A percentile compares a stretch with the other conserved stretches of the same genome.
Evolutionary conservation across 2,888 invertebrate species (phyloP).

Genomic region (Hemicrepidius hirtus): DNA sequence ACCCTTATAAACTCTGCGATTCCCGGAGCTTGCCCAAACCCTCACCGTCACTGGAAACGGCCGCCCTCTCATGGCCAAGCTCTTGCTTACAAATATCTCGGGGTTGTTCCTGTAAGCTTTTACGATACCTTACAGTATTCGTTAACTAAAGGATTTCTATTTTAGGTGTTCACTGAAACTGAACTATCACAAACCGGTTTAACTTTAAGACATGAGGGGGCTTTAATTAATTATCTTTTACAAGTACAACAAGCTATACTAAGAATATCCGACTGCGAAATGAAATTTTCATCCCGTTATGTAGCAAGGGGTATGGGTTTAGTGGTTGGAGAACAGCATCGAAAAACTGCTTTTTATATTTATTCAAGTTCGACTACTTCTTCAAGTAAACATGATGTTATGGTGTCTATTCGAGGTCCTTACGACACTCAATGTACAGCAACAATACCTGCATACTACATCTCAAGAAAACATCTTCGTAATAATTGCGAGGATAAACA

Average conservation of each 20-base stretch:
- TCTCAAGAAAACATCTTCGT: constrained; percentile 45
- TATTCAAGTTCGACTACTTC: constrained; percentile 67
- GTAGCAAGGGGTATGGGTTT: constrained; percentile 78
- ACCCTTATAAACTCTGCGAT: constrained; percentile 76
- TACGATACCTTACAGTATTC: neutral
- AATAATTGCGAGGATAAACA: constrained; percentile 48
- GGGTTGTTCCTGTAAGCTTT: constrained; percentile 75
- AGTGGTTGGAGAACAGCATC: constrained; percentile 75
- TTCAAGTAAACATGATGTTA: constrained; percentile 57
- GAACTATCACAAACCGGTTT: constrained; percentile 74
- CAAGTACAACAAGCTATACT: constrained; percentile 70
- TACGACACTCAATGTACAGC: constrained; percentile 64
- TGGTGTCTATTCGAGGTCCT: constrained; percentile 67
- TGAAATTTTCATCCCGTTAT: constrained; percentile 73
- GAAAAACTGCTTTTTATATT: constrained; percentile 76
- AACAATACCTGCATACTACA: constrained; percentile 58
- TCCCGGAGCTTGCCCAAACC: constrained; percentile 78
- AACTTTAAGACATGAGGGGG: constrained; percentile 75
- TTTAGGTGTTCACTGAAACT: constrained; percentile 76
- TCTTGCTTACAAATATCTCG: constrained; percentile 77
- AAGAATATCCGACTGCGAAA: constrained; percentile 56
- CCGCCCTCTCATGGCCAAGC: constrained; percentile 77
- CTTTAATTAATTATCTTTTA: constrained; percentile 74
- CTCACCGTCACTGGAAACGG: constrained; percentile 70
- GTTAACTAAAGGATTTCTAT: neutral